Base-by-base conservation (phyloP, 2,797 vertebrate genomes). In the Mus spretus region DNA sequence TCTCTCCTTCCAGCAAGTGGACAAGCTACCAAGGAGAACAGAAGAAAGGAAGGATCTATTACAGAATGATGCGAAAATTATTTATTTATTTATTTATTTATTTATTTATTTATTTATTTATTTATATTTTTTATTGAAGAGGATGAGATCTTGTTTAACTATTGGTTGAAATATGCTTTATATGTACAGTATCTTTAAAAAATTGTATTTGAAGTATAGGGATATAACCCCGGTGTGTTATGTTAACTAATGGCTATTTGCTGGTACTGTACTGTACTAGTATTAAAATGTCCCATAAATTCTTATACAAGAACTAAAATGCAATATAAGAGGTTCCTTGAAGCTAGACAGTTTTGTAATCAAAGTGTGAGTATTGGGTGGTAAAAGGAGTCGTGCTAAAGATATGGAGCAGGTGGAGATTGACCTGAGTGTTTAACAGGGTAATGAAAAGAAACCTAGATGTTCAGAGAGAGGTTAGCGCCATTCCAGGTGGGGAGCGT, bases 1-100 rank as follows among this genome's bases (percentile, higher is more conserved):
- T 44, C 75, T 78, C 87, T 95, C 28, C 92, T 96, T 95, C 96
- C 40, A 93, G 81, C 55, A 97, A 93, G 59, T 89, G 75, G 93
- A 94, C 31, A 88, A 89, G 17, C 84, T 94, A 86, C 94, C 53
- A 85, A 86, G 70, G 84, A 84, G 95, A 91, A 50, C 47, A 75
- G 15, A 10, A 88, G 59, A 89, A 63, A 55, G 44, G 59, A 91
- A 91, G 3, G 19, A 1, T 86, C 81, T 93, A 6, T 40, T 53
- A 26, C 85, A 17, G 63, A 93, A 40, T 40, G 72, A 86, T 92
- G 84, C 31, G 47, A 83, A 91, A 34, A 4, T 31, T 31, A 65
- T 14, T 14, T 14, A 67, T 34, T 14, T 14, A 65, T 65, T 13
- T 4, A 63, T 63, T 12, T 3, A 31, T 95, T 63, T 40, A 31